Conservation (phyloP, 2,797 vertebrate genomes). For the Parauchenoglanis punctatus region DNA sequence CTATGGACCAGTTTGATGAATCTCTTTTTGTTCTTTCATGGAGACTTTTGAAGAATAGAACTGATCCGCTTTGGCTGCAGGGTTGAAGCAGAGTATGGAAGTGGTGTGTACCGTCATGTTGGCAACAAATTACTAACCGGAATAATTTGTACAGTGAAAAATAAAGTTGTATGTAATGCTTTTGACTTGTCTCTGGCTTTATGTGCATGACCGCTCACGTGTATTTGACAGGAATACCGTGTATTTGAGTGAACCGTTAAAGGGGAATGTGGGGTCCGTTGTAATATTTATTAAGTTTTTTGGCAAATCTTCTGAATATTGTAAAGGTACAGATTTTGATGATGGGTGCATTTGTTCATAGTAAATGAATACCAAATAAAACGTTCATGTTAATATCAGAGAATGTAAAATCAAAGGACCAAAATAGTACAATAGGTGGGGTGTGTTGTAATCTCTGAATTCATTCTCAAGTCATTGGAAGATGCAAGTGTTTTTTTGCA, state of each 20-base stretch:
- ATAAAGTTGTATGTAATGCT: conserved; percentile 79
- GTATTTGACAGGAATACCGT: background rate
- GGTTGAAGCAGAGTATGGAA: conserved; percentile 65
- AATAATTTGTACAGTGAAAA: conserved; percentile 86
- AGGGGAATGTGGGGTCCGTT: background rate
- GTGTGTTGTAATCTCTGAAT: background rate
- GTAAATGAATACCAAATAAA: background rate
- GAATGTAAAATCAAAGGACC: background rate
- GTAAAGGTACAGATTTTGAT: background rate
- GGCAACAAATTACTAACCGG: conserved; percentile 82
- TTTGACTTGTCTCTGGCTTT: conserved; percentile 41
- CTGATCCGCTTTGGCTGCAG: conserved; percentile 44
- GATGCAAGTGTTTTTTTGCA: background rate
- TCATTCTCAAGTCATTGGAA: background rate
- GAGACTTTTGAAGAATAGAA: conserved; percentile 53
- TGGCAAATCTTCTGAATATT: background rate
- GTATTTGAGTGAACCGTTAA: background rate
- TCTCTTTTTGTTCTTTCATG: conserved; percentile 72
- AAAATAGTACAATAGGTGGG: background rate
- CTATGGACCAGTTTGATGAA: conserved; percentile 78
- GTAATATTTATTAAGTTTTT: background rate
- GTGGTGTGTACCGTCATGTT: conserved; percentile 70
- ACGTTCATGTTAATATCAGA: background rate
- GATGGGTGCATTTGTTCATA: background rate
- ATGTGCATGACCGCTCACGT: background rate